phyloP scores from a whole-genome alignment of 2,888 invertebrate species.

The Apantesis nais region DNA sequence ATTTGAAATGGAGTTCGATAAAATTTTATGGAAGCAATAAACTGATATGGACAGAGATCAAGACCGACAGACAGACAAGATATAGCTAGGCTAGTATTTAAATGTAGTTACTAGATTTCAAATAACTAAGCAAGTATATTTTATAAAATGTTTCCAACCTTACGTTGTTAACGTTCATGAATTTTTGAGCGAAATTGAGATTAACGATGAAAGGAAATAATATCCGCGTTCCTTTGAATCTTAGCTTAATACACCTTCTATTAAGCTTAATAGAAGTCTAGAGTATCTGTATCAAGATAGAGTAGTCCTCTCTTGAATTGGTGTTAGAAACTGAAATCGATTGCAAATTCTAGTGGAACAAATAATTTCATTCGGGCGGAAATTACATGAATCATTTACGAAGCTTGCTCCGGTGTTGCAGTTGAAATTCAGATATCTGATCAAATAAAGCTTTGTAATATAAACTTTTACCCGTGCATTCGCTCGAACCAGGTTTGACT shows the following conservation, averaged over 20 bases:
- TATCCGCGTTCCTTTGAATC: slow-evolving; percentile 46
- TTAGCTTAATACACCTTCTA: slow-evolving; percentile 36
- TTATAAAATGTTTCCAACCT: neutral
- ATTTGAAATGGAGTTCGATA: too few relatives aligned
- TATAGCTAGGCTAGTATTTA: too few relatives aligned
- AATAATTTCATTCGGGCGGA: slow-evolving; percentile 29
- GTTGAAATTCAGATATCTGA: neutral
- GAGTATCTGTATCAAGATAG: slow-evolving; percentile 51
- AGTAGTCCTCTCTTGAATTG: slow-evolving; percentile 52
- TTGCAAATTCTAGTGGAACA: slow-evolving; percentile 31
- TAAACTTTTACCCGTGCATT: neutral
- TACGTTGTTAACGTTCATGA: slow-evolving; percentile 16
- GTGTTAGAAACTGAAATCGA: slow-evolving; percentile 46
- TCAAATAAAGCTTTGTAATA: slow-evolving; percentile 11
- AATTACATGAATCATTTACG: slow-evolving; percentile 21
- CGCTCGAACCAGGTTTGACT: neutral
- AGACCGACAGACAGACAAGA: too few relatives aligned
- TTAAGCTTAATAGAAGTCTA: slow-evolving; percentile 58
- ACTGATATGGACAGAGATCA: too few relatives aligned
- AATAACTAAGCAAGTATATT: too few relatives aligned
- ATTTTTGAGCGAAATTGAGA: slow-evolving; percentile 29
- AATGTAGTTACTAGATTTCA: too few relatives aligned
- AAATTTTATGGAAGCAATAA: too few relatives aligned
- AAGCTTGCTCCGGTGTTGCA: neutral
- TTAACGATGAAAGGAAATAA: slow-evolving; percentile 52